phyloP scores from a whole-genome alignment of 2,797 vertebrate genomes.

The Crocodylus rhombifer region DNA sequence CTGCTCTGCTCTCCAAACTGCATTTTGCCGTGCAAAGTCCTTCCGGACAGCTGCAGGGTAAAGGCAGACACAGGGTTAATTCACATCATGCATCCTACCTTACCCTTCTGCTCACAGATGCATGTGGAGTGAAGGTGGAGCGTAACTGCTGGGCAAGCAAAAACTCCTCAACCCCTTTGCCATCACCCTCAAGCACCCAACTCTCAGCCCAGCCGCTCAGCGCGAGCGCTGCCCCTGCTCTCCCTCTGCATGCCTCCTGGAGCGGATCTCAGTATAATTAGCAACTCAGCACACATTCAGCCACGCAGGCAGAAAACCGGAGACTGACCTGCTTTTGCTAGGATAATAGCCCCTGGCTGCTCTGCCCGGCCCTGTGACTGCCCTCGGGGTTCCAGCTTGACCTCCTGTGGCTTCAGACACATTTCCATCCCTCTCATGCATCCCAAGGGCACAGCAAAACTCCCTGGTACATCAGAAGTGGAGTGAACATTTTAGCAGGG shows the following conservation, averaged over 20 bases:
- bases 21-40: background rate
- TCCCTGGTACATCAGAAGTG: background rate
- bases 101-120: background rate
- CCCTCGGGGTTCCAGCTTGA: background rate
- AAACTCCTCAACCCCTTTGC: background rate
- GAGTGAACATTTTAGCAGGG: background rate
- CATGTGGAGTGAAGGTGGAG: fast-evolving
- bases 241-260: background rate
- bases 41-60: background rate
- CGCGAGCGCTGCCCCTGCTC: background rate
- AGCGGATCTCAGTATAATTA: background rate
- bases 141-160: fast-evolving
- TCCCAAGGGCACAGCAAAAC: background rate
- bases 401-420: background rate
- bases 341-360: background rate
- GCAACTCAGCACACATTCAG: fast-evolving
- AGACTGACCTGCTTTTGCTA: background rate
- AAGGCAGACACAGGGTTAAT: background rate
- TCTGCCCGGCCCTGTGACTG: fast-evolving
- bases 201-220: background rate
- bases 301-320: background rate
- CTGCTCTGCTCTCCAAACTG: background rate
- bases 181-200: fast-evolving
- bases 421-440: fast-evolving
- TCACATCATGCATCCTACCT: background rate